Conservation (phyloP, 2,113 vertebrate species). For the Hippolais icterina region DNA sequence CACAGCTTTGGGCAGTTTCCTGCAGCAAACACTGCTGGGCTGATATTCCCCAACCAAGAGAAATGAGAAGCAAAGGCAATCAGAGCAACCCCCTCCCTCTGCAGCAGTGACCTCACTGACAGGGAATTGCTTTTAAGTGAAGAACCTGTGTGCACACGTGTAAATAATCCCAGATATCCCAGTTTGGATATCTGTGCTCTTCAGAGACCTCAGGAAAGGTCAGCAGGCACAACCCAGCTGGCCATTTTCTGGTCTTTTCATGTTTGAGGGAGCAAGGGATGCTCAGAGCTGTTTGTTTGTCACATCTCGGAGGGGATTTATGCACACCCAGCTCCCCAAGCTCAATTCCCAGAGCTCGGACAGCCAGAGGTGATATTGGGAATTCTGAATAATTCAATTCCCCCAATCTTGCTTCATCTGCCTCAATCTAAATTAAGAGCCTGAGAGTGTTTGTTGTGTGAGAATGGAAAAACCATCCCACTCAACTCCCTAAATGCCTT, state of each 20-base stretch:
- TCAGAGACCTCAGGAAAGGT: background rate
- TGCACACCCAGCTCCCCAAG: background rate
- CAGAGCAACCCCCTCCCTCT: background rate
- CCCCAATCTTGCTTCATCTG: background rate
- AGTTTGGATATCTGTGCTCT: background rate
- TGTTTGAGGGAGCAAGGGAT: too few species aligned
- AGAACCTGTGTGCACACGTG: background rate
- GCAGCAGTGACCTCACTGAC: background rate
- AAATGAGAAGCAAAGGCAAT: background rate
- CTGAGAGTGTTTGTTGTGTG: background rate
- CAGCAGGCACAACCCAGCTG: background rate
- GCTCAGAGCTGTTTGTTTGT: background rate
- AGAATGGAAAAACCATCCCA: background rate
- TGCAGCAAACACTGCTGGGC: background rate
- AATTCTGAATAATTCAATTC: background rate
- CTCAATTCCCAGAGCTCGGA: rapidly evolving
- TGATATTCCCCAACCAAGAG: background rate
- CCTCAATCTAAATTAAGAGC: background rate
- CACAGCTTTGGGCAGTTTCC: background rate
- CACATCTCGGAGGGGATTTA: background rate
- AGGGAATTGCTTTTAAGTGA: background rate
- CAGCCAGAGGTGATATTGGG: rapidly evolving
- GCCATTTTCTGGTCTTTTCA: background rate
- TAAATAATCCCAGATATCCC: background rate
- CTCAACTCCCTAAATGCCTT: background rate